Conservation (phyloP, 2,113 vertebrate genomes). For the Tursiops truncatus region DNA sequence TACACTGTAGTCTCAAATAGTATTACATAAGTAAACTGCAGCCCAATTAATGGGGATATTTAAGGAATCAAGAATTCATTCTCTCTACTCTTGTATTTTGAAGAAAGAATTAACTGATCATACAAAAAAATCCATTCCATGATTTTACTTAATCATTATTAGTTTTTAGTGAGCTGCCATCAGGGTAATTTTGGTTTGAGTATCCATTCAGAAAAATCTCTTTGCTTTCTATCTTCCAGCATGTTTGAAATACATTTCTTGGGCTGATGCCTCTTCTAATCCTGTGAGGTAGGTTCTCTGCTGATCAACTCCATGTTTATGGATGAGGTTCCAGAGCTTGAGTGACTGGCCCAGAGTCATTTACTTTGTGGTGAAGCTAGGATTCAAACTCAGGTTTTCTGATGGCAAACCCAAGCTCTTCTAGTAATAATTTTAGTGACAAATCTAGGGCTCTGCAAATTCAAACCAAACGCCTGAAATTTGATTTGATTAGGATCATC, state of each 20-base stretch:
- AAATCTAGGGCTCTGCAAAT: not conserved
- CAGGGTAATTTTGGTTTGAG: not conserved
- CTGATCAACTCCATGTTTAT: not conserved
- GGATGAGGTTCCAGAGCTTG: not conserved
- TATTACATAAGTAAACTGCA: not conserved
- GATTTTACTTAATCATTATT: not conserved
- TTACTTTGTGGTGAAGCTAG: not conserved
- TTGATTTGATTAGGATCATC: not conserved
- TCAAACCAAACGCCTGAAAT: not conserved
- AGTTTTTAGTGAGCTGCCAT: not conserved
- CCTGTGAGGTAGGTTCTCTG: not conserved
- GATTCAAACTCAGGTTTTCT: not conserved
- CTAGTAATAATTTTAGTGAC: not conserved
- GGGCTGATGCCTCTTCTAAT: not conserved
- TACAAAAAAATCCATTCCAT: not conserved
- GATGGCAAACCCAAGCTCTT: not conserved
- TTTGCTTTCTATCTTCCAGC: not conserved
- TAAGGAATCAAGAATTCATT: not conserved
- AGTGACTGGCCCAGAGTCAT: not conserved
- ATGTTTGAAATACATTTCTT: not conserved
- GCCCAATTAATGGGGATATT: not conserved
- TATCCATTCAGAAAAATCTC: not conserved
- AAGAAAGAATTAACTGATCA: not conserved
- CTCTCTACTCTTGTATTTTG: not conserved
- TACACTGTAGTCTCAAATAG: not conserved